phyloP scores from a whole-genome alignment of 2,888 invertebrate species.

The Sphaeridia pumilis region DNA sequence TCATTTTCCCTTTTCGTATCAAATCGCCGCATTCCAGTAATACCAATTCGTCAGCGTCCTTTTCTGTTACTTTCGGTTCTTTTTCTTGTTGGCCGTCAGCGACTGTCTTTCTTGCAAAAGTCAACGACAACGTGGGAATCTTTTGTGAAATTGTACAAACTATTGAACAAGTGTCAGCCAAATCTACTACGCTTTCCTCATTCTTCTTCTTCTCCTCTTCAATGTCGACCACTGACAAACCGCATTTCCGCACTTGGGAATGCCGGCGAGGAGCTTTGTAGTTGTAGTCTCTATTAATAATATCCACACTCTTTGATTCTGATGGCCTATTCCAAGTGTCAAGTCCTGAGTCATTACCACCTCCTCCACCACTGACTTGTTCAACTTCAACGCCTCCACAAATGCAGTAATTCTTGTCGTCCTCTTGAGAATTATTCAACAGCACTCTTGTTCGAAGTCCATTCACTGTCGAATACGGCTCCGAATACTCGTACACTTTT shows the following conservation, averaged over 20 bases:
- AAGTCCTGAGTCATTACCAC: slow-evolving; percentile 32
- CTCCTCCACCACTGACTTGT: slow-evolving; percentile 1
- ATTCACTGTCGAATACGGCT: background rate
- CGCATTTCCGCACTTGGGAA: background rate
- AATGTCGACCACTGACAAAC: background rate
- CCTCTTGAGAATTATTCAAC: background rate
- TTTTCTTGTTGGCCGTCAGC: slow-evolving; percentile 1
- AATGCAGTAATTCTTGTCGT: background rate
- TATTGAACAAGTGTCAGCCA: too few species aligned
- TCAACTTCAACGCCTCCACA: background rate
- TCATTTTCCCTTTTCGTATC: slow-evolving; percentile 12
- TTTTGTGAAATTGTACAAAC: slow-evolving; percentile 36
- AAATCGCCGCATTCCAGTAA: slow-evolving; percentile 5
- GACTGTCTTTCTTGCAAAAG: slow-evolving; percentile 3
- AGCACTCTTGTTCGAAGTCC: background rate
- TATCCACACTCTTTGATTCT: too few species aligned
- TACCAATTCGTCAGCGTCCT: too few species aligned
- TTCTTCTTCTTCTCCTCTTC: background rate
- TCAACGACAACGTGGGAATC: slow-evolving; percentile 21
- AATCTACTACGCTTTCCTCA: background rate
- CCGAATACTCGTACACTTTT: background rate
- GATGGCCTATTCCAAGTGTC: slow-evolving; percentile 34
- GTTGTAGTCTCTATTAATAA: too few species aligned
- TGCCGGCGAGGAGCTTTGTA: too few species aligned
- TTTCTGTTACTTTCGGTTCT: background rate